phyloP scores from a whole-genome alignment of 2,888 invertebrate species.

The Drosophila kuntzei region DNA sequence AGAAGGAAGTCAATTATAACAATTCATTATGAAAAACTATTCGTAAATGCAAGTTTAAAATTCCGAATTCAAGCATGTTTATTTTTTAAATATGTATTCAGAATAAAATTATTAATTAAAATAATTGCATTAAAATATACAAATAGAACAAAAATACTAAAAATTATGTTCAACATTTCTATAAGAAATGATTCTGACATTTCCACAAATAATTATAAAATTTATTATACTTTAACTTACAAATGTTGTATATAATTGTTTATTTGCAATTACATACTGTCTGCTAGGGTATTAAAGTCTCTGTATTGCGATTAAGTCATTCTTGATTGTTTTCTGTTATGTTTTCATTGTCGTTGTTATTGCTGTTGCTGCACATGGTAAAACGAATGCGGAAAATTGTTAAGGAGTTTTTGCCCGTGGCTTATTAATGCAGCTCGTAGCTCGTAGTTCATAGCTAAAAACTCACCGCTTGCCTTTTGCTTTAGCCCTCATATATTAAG shows the following conservation, averaged over 20 bases:
- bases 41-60: too few relatives aligned
- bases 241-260: too few relatives aligned
- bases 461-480: slow-evolving; percentile 14
- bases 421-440: slow-evolving; percentile 61
- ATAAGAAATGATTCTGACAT: too few relatives aligned
- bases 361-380: slow-evolving; percentile 32
- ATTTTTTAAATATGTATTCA: too few relatives aligned
- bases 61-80: too few relatives aligned
- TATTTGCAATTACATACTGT: background rate
- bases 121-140: too few relatives aligned
- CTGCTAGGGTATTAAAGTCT: slow-evolving; percentile 6
- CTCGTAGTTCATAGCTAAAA: slow-evolving; percentile 17
- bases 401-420: slow-evolving; percentile 48
- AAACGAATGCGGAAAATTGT: slow-evolving; percentile 39
- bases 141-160: too few relatives aligned
- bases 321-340: slow-evolving; percentile 35
- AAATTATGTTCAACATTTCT: too few relatives aligned
- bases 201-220: too few relatives aligned
- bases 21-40: too few relatives aligned
- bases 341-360: slow-evolving; percentile 33
- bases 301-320: background rate
- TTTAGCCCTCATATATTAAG: slow-evolving; percentile 42
- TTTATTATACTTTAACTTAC: too few relatives aligned
- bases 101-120: too few relatives aligned
- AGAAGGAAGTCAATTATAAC: background rate